A percentile compares a stretch with the other conserved stretches of the same genome.
phyloP scores from a whole-genome alignment of 2,888 invertebrate genomes.

The Atethmia centrago region DNA sequence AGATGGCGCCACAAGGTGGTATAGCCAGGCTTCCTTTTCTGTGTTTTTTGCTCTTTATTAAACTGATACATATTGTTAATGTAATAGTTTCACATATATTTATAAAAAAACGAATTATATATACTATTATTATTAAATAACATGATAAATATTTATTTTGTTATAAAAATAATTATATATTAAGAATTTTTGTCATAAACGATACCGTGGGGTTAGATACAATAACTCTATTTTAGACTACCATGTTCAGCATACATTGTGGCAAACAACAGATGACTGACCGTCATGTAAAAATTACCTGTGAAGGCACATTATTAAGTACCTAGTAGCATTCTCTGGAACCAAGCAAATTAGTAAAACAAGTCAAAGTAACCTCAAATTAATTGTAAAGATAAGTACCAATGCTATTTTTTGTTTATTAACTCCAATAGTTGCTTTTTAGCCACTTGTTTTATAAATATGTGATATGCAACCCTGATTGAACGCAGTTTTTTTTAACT shows the following conservation, averaged over 20 bases:
- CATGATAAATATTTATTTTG: not conserved
- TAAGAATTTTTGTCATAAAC: too few relatives aligned
- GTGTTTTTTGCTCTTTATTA: too few relatives aligned
- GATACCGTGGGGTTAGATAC: too few relatives aligned
- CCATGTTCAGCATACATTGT: not conserved
- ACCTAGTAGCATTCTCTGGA: not conserved
- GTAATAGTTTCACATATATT: too few relatives aligned
- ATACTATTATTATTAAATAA: not conserved
- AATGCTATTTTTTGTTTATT: not conserved
- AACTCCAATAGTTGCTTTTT: too few relatives aligned
- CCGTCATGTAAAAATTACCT: not conserved
- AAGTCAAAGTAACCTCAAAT: not conserved
- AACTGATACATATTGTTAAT: not conserved
- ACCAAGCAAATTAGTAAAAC: not conserved
- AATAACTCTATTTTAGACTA: not conserved
- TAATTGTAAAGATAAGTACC: not conserved
- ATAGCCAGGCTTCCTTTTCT: not conserved
- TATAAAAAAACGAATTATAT: not conserved
- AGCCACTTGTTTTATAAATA: not conserved
- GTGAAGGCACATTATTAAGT: not conserved
- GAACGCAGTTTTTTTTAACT: not conserved
- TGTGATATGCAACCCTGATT: not conserved
- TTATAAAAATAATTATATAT: too few relatives aligned
- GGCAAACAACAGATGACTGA: too few relatives aligned
- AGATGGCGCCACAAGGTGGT: conserved; percentile 39